Percentiles rank a stretch among this genome's conserved stretches.
These are phyloP conservation scores for Pimephales promelas DNA, from an alignment of 2,113 vertebrate genomes.

Conservation along the genomic window DNA sequence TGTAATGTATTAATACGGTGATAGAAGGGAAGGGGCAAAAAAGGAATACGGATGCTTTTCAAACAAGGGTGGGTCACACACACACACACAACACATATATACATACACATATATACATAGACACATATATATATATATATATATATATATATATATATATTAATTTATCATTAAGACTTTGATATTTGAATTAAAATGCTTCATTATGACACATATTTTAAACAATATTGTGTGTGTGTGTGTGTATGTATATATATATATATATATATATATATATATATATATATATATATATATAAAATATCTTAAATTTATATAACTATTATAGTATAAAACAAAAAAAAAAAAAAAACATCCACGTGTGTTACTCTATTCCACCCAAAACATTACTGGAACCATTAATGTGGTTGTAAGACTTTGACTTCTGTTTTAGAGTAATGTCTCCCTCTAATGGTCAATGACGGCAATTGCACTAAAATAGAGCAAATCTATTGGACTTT, in stretches of 20 bases:
- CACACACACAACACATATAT: too few relatives aligned
- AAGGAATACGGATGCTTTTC: not conserved
- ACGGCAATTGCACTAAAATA: slow-evolving; percentile 26
- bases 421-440: slow-evolving; percentile 50
- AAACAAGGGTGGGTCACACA: too few relatives aligned
- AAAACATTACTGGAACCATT: not conserved
- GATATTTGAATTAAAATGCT: too few relatives aligned
- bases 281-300: not conserved
- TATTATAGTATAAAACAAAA: not conserved
- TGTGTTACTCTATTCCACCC: not conserved
- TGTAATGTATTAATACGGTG: not conserved
- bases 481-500: not conserved
- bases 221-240: too few relatives aligned
- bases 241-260: too few relatives aligned
- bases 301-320: not conserved
- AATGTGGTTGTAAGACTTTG: not conserved
- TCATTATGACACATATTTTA: too few relatives aligned
- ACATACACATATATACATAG: too few relatives aligned
- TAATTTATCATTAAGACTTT: too few relatives aligned
- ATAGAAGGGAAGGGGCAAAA: not conserved
- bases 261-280: too few relatives aligned
- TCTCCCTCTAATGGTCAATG: slow-evolving; percentile 65
- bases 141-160: not conserved
- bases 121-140: too few relatives aligned
- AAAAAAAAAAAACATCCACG: not conserved